These are phyloP conservation scores for Neodiprion fabricii DNA, from an alignment of 1,140 invertebrate genomes.

Conservation along the genomic window DNA sequence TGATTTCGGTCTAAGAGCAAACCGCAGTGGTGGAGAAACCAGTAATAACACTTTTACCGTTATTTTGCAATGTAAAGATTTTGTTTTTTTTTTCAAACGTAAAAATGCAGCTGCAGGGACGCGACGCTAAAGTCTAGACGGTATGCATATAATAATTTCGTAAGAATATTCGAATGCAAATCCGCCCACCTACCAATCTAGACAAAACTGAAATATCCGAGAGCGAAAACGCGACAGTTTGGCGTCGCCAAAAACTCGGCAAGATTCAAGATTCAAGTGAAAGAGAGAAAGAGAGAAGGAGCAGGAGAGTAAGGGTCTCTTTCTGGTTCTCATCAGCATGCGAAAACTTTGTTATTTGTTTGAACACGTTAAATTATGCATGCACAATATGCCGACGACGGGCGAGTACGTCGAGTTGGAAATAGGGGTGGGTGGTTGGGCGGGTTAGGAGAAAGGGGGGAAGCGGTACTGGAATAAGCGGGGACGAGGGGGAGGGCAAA, in stretches of 20 bases:
- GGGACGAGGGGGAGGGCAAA: conserved; percentile 4
- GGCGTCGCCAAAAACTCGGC: neutral
- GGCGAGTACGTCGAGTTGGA: conserved; percentile 13
- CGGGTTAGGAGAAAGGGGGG: conserved; percentile 18
- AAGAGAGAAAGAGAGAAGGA: no score
- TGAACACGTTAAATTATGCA: conserved; percentile 61
- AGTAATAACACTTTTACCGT: no score
- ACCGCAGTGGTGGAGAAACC: no score
- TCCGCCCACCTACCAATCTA: neutral
- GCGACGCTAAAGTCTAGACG: neutral
- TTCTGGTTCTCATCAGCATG: conserved; percentile 51
- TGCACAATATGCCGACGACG: conserved; percentile 56
- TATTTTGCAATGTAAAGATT: no score
- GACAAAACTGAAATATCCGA: conserved; percentile 27
- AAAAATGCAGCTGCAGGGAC: no score
- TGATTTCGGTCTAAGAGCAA: no score
- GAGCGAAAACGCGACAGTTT: conserved; percentile 18
- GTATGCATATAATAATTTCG: neutral
- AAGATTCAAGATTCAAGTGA: conserved; percentile 44
- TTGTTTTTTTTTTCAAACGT: no score
- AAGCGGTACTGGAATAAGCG: conserved; percentile 13
- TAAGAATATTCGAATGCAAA: conserved; percentile 3
- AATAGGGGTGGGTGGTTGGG: conserved; percentile 20
- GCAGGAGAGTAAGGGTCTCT: conserved; percentile 8
- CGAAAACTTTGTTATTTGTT: conserved; percentile 62